These are phyloP conservation scores for Eulacestoma nigropectus DNA, from an alignment of 2,113 vertebrate species.

Conservation along the genomic window DNA sequence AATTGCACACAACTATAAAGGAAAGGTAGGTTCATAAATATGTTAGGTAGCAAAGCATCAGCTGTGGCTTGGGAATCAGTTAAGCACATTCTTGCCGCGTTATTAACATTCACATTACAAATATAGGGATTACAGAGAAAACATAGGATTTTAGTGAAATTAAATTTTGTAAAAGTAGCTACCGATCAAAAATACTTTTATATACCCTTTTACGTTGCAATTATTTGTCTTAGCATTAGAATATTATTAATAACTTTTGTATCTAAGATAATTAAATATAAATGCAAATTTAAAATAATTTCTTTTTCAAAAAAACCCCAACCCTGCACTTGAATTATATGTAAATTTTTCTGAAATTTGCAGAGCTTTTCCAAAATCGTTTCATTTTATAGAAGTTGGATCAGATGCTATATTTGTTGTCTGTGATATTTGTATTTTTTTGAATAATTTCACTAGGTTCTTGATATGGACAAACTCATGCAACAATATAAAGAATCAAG, in stretches of 20 bases:
- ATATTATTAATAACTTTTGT: background rate
- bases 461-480: constrained; percentile 77
- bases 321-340: background rate
- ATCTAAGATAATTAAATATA: background rate
- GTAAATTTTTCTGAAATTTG: background rate
- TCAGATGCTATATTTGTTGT: background rate
- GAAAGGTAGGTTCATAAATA: constrained; percentile 59
- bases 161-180: background rate
- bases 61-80: background rate
- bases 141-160: background rate
- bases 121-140: background rate
- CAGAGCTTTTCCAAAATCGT: background rate
- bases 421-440: background rate
- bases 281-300: background rate
- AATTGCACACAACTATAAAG: constrained; percentile 79
- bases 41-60: background rate
- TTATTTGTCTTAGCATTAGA: background rate
- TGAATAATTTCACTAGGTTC: constrained; percentile 63
- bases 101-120: background rate
- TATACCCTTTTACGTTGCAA: background rate
- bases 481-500: constrained; percentile 51
- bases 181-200: background rate
- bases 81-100: background rate
- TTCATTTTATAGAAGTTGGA: background rate
- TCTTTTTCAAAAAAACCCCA: background rate